Evolutionary conservation across 2,888 invertebrate genomes (phyloP).

Genomic region (Gastrophysa polygoni): DNA sequence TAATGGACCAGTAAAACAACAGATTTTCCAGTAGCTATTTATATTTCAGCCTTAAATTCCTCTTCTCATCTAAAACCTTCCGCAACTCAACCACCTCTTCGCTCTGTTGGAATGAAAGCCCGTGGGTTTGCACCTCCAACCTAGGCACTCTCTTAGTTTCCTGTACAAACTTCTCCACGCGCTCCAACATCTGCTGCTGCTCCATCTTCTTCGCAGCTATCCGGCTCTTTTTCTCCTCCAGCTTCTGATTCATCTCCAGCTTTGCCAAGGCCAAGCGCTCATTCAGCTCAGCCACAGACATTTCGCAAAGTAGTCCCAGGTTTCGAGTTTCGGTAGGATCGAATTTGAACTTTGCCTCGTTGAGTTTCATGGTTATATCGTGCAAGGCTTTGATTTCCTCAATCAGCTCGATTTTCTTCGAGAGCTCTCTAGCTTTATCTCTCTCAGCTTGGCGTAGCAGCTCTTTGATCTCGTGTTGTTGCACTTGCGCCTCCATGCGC

Average conservation of each 20-base stretch:
- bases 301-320: constrained; percentile 67
- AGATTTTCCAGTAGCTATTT: too few relatives aligned
- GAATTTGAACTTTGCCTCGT: constrained; percentile 58
- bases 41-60: constrained; percentile 48
- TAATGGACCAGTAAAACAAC: neutral
- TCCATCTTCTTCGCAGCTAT: constrained; percentile 59
- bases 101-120: constrained; percentile 42
- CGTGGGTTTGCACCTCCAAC: constrained; percentile 34
- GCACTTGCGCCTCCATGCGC: constrained; percentile 58
- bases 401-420: constrained; percentile 54
- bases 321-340: constrained; percentile 66
- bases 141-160: constrained; percentile 54
- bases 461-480: constrained; percentile 61
- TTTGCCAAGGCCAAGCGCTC: constrained; percentile 62
- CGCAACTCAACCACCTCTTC: constrained; percentile 61
- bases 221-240: constrained; percentile 59
- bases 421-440: constrained; percentile 53
- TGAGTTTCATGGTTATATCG: constrained; percentile 47
- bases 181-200: constrained; percentile 60
- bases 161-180: constrained; percentile 59
- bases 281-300: constrained; percentile 68
- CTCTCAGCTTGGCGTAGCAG: constrained; percentile 46
- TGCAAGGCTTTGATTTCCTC: constrained; percentile 56
- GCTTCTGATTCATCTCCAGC: constrained; percentile 61
- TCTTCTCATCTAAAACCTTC: constrained; percentile 61